Evolutionary conservation across 2,113 vertebrate species (phyloP).

Genomic region (Eulemur macaco): DNA sequence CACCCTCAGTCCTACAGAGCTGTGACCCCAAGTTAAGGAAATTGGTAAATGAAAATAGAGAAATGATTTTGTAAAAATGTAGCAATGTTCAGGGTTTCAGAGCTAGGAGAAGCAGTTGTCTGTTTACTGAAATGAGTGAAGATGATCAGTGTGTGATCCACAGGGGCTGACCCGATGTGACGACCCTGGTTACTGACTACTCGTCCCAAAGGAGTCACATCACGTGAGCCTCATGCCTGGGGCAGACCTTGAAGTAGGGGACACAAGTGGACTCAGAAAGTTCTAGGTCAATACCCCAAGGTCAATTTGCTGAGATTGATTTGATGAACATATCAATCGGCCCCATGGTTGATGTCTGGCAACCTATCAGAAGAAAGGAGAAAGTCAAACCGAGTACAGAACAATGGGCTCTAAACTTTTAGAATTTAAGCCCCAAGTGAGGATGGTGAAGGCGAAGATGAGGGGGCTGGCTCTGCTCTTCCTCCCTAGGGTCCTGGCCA

Average conservation of each 20-base stretch:
- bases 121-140: background rate
- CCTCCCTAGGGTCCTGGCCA: background rate
- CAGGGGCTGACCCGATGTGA: rapidly evolving
- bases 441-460: background rate
- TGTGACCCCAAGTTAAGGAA: background rate
- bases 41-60: background rate
- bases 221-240: background rate
- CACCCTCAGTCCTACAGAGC: background rate
- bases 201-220: background rate
- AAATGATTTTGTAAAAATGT: background rate
- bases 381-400: background rate
- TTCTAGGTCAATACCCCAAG: background rate
- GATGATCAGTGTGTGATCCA: background rate
- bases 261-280: rapidly evolving
- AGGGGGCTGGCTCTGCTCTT: background rate
- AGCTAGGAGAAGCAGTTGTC: background rate
- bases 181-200: rapidly evolving
- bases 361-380: background rate
- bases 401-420: background rate
- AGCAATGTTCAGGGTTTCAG: background rate
- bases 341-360: background rate
- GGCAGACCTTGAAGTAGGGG: background rate
- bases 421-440: background rate
- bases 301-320: background rate
- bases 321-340: background rate